A percentile compares a stretch with the other conserved stretches of the same genome.
These are phyloP conservation scores for Harpalus rubripes DNA, from an alignment of 2,888 invertebrate genomes.

Conservation along the genomic window DNA sequence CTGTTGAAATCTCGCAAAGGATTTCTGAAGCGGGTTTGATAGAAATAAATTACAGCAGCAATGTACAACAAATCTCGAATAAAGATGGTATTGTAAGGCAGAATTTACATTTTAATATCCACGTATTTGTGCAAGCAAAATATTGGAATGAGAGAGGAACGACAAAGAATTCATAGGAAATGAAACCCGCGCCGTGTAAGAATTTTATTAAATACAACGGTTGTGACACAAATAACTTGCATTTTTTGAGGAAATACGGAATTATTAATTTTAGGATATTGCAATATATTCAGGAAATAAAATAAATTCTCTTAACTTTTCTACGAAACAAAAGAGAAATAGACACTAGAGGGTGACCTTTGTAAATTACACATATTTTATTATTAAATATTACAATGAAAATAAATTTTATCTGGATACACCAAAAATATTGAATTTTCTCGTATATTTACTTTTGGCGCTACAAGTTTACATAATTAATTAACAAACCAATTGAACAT, in stretches of 20 bases:
- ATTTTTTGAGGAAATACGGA: neutral
- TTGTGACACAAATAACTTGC: conserved; percentile 19
- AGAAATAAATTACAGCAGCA: conserved; percentile 10
- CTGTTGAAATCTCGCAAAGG: neutral
- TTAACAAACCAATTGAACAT: too few species aligned
- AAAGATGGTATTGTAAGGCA: conserved; percentile 10
- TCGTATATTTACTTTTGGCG: too few species aligned
- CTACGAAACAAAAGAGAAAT: too few species aligned
- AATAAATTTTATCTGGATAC: too few species aligned
- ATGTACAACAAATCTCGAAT: conserved; percentile 11
- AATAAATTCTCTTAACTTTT: too few species aligned
- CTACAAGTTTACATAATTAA: too few species aligned
- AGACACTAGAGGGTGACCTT: too few species aligned
- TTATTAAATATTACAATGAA: too few species aligned
- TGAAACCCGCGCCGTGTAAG: neutral
- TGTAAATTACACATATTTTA: too few species aligned
- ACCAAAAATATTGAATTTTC: too few species aligned
- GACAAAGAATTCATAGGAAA: conserved; percentile 5
- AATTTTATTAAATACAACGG: conserved; percentile 31
- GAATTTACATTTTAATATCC: conserved; percentile 55
- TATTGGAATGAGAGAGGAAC: neutral
- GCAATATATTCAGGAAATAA: neutral
- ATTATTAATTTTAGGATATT: neutral
- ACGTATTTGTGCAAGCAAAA: conserved; percentile 12
- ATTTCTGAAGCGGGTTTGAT: neutral